Conservation (phyloP, 2,888 invertebrate genomes). For the Hypsopygia costalis region DNA sequence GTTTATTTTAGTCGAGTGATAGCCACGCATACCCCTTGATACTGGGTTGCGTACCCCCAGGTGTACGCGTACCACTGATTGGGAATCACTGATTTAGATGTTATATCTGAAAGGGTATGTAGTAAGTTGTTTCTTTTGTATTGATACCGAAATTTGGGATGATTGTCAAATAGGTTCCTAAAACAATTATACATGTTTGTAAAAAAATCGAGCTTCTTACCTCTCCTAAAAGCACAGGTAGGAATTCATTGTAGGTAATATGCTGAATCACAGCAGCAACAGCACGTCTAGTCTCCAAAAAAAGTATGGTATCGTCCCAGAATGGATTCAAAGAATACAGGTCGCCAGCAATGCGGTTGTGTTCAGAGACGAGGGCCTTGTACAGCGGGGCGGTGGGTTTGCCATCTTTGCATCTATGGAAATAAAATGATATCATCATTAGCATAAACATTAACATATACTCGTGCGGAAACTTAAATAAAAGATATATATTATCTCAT, state of each 20-base stretch:
- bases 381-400: conserved; percentile 87
- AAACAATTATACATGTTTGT: conserved; percentile 3
- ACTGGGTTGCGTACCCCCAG: too few species aligned
- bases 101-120: too few species aligned
- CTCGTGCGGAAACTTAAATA: too few species aligned
- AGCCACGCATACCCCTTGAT: too few species aligned
- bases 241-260: conserved; percentile 90
- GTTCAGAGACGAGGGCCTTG: conserved; percentile 86
- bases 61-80: too few species aligned
- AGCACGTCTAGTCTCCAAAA: conserved; percentile 87
- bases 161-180: conserved; percentile 1
- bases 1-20: too few species aligned
- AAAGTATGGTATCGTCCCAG: conserved; percentile 89
- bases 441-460: too few species aligned
- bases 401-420: conserved; percentile 78
- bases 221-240: conserved; percentile 88
- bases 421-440: not conserved
- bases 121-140: too few species aligned
- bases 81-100: too few species aligned
- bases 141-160: too few species aligned
- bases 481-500: too few species aligned
- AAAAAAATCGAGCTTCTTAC: conserved; percentile 51
- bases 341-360: conserved; percentile 88
- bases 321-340: conserved; percentile 86
- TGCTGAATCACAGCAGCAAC: conserved; percentile 91